Base-by-base conservation (phyloP, 2,888 invertebrate genomes). In the Meteorus colon region DNA sequence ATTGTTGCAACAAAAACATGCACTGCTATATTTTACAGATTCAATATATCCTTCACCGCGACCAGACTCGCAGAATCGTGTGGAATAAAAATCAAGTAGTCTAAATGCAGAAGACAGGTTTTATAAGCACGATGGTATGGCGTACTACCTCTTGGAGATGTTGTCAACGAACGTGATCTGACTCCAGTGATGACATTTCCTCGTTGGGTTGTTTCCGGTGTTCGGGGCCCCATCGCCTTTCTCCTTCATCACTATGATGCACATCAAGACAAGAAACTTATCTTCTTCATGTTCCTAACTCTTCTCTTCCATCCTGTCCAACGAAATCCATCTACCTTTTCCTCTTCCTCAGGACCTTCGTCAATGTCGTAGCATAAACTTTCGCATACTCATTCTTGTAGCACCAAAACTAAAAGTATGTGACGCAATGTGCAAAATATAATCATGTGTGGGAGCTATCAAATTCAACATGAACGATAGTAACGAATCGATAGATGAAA, bases 61-160 rank as follows among this genome's bases (percentile, higher is more conserved):
- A 81, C n/a, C 16, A 2, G n/a, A 16, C 48, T 2, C 41, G n/a
- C n/a, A n/a, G 3, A 12, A 14, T 82, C 80, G 80, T 78, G 79
- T 82, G 66, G 73, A 82, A 81, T 77, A 80, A 81, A 75, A 81
- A 80, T 82, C 80, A 67, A 68, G 81, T 78, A 67, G 70, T 75
- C 81, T 68, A 77, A 84, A 75, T 72, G 73, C 75, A 78, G 77
- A 82, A 75, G 83, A 81, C 78, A 81, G 76, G 81, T 82, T 82
- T 80, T 81, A 3, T 14, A 24, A 24, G n/a, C 48, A 4, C n/a
- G 48, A n/a, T 48, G 48, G 16, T 16, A 48, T 48, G 79, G 80
- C 82, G 77, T 81, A 85, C 84, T 86, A 84, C 85, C 59, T 74
- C 74, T 51, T 27, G 62, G 84, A 81, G 71, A 84, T 80, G 73